These are phyloP conservation scores for Mugil cephalus DNA, from an alignment of 2,113 vertebrate genomes.

Conservation along the genomic window DNA sequence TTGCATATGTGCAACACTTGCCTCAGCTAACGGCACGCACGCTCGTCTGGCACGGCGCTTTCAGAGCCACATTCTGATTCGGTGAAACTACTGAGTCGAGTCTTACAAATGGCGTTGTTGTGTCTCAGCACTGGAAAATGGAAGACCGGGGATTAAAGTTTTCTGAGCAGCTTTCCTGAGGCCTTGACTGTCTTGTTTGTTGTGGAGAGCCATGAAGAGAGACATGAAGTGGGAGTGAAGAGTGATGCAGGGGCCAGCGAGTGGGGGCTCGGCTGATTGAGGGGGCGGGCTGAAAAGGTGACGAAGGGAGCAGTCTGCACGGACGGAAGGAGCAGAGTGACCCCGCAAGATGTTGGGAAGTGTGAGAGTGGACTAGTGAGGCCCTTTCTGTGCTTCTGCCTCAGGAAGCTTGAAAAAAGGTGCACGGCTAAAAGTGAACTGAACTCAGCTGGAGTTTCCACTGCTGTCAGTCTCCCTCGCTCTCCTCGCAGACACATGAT, in stretches of 20 bases:
- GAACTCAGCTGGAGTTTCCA: conserved; percentile 67
- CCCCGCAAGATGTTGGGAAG: conserved; percentile 42
- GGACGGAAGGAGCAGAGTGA: conserved; percentile 23
- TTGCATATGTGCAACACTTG: conserved; percentile 22
- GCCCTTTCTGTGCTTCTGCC: conserved; percentile 54
- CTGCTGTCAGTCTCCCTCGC: conserved; percentile 51
- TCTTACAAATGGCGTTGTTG: conserved; percentile 19
- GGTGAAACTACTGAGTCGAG: background rate
- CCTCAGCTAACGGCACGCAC: background rate
- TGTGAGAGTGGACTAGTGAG: conserved; percentile 7
- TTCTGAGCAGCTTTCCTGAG: background rate
- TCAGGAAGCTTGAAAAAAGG: conserved; percentile 18
- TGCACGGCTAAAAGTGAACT: conserved; percentile 13
- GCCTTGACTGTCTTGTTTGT: conserved; percentile 19
- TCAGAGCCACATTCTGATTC: background rate
- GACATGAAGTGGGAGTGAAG: conserved; percentile 6
- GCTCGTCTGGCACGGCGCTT: background rate
- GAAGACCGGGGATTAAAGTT: background rate
- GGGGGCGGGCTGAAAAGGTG: conserved; percentile 17
- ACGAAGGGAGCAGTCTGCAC: conserved; percentile 30
- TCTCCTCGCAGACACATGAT: conserved; percentile 56
- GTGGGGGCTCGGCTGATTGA: background rate
- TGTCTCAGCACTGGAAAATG: conserved; percentile 27
- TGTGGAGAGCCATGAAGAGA: background rate
- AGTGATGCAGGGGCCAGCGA: background rate